A percentile compares a stretch with the other conserved stretches of the same genome.
Conservation (phyloP, 2,888 invertebrate genomes). For the Agonopterix arenella region DNA sequence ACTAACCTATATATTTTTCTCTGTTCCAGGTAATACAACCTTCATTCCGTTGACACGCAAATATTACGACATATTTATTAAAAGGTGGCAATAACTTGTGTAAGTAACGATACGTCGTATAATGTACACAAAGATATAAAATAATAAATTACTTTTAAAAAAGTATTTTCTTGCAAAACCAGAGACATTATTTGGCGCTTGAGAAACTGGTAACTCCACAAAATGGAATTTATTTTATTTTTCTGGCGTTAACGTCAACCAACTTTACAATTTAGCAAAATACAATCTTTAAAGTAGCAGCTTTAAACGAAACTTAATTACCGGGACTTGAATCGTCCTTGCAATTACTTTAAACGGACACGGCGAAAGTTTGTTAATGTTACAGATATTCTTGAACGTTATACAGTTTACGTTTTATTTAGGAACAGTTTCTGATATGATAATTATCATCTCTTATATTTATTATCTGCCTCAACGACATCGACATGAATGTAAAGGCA, state of each 20-base stretch:
- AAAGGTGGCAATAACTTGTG: not conserved
- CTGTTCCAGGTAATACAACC: conserved; percentile 38
- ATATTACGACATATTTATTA: not conserved
- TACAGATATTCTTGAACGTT: no score
- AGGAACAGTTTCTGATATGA: no score
- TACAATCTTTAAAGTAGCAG: no score
- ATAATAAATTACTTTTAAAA: not conserved
- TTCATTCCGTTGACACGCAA: conserved; percentile 4
- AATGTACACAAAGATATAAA: not conserved
- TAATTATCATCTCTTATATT: no score
- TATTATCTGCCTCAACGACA: no score
- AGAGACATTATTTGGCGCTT: not conserved
- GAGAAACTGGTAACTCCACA: not conserved
- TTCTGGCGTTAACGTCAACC: not conserved
- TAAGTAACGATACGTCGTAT: not conserved
- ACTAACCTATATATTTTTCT: conserved; percentile 13
- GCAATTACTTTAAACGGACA: not conserved
- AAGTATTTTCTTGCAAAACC: not conserved
- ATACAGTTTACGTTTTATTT: no score
- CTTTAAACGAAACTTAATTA: conserved; percentile 6
- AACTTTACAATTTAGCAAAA: no score
- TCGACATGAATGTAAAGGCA: no score
- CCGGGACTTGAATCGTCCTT: conserved; percentile 1
- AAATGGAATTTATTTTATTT: not conserved
- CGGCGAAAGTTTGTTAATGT: no score